Base-by-base conservation (phyloP, 2,888 invertebrate genomes). In the Pantelozetes paolii region DNA sequence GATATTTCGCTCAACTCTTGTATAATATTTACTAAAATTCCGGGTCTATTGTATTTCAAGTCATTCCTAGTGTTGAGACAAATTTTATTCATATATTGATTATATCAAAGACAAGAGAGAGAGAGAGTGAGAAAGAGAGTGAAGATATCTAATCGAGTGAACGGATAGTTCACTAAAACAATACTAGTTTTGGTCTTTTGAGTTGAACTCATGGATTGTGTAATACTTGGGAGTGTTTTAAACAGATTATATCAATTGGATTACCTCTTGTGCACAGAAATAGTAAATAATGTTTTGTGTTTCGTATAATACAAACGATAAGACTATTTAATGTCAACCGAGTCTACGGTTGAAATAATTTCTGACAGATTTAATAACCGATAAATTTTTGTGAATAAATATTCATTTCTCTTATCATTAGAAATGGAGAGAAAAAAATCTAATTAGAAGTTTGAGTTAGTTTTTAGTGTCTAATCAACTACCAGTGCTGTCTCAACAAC, bases 181-280 rank as follows among this genome's bases (percentile, higher is more conserved):
- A 54, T 23, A 8, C 20, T n/a, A n/a, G 50, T 20, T 5, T 50
- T 3, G 3, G 50, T 5, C 23, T 23, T 54, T 54, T 54, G 26
- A 26, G 23, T 28, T 54, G 5, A 54, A 23, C 6, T 23, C 23
- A 26, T 3, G 23, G 20, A 15, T 45, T 15, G 45, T 45, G 2
- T 54, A 54, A 54, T 3, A 54, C 8, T 20, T 28, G 18, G 5
- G 32, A 32, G n/a, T 62, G 32, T 62, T 62, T 62, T 62, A 62
- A 62, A 62, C 62, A 32, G 62, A 62, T 62, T 62, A 62, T 32
- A 62, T 30, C 18, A 32, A 62, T 62, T 62, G 30, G 62, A 62
- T 62, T 62, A 62, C 20, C n/a, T n/a, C 9, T 30, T 32, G 3
- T 32, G 45, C 6, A 45, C 8, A 45, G 15, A 6, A 45, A 6